Evolutionary conservation across 2,113 vertebrate genomes (phyloP), one percentile per base, ranked within the genome.

Genomic region (Monopterus albus): DNA sequence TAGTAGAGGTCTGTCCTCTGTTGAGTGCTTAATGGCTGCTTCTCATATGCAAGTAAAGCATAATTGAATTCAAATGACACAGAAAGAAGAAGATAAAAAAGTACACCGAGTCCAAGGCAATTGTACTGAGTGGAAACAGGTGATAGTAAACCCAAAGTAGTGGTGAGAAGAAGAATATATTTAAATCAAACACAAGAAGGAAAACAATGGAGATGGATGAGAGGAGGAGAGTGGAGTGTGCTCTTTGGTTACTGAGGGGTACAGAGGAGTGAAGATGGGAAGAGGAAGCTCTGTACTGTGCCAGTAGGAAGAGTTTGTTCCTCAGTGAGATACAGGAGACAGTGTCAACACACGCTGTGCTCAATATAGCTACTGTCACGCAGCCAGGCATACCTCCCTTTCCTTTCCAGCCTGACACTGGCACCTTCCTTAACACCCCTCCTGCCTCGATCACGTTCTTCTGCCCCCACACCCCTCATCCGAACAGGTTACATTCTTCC

Each of bases 261-360:
- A 35, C 47, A 66, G 53, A 62, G 42, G 60, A 75, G 69, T 38
- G 10, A 49, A 60, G 77, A 59, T 62, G 45, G 86, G 79, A 84
- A 85, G 77, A 85, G 89, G 89, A 91, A 89, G 87, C 85, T 79
- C 59, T 75, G 79, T 49, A 50, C 78, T 74, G 88, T 93, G 92
- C 93, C 92, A 93, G 90, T 86, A 93, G 93, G 92, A 93, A 94
- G 91, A 92, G 90, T 91, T 88, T 92, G 91, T 93, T 93, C 92
- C 92, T 92, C 83, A 36, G 87, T 86, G 83, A 90, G 91, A 91
- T 92, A 91, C 85, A 87, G 90, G 91, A 93, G 90, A 91, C 87
- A 89, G 89, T 91, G 90, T 92, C 91, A 93, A 91, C 92, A 92
- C 87, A 92, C 84, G 71, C 89, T 89, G 88, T 35, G 88, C 92